These are phyloP conservation scores for Neoscelio sp. DNA, from an alignment of 2,888 invertebrate genomes.

Conservation along the genomic window DNA sequence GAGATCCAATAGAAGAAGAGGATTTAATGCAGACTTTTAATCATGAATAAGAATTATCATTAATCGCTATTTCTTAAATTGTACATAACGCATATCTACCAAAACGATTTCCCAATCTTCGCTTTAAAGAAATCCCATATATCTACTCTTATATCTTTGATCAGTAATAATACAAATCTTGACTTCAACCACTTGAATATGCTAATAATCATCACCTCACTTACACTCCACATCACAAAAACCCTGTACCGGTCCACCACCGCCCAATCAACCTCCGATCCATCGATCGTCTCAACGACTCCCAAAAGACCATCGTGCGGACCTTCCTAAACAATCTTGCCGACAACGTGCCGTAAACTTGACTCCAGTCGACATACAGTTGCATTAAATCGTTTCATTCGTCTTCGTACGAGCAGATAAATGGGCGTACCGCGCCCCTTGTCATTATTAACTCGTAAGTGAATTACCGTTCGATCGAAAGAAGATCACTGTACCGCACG, in stretches of 20 bases:
- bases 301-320: constrained; percentile 2
- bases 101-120: too few relatives aligned
- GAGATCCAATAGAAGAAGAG: too few relatives aligned
- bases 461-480: constrained; percentile 82
- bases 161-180: too few relatives aligned
- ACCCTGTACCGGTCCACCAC: constrained; percentile 7
- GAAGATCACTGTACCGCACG: constrained; percentile 77
- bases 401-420: constrained; percentile 72
- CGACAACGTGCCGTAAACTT: not conserved
- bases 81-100: too few relatives aligned
- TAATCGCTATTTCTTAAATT: too few relatives aligned
- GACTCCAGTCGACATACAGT: constrained; percentile 1
- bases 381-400: constrained; percentile 55
- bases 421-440: constrained; percentile 78
- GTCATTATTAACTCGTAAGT: constrained; percentile 82
- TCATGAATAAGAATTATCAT: too few relatives aligned
- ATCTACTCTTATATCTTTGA: too few relatives aligned
- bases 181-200: too few relatives aligned
- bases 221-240: too few relatives aligned
- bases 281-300: constrained; percentile 19
- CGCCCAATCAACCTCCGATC: constrained; percentile 6
- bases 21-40: too few relatives aligned
- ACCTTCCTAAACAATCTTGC: constrained; percentile 19
- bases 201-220: too few relatives aligned
- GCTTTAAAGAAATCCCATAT: too few relatives aligned